phyloP scores from a whole-genome alignment of 2,888 invertebrate species.

The Caenorhabditis auriculariae region DNA sequence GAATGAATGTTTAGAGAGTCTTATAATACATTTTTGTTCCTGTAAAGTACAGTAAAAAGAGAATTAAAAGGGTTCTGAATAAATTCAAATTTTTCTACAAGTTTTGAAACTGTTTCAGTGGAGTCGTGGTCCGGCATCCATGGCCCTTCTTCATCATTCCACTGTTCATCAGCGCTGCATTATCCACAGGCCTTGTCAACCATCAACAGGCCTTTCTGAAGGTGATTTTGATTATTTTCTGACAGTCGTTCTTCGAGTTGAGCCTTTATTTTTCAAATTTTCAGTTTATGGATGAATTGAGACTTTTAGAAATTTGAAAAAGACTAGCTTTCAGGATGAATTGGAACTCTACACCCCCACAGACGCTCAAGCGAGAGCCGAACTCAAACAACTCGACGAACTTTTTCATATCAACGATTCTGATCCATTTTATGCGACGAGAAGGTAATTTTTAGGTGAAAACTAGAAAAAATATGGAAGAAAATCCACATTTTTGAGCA shows the following conservation, averaged over 20 bases:
- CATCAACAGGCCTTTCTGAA: constrained; percentile 57
- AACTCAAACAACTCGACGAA: constrained; percentile 50
- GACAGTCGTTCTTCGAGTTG: no score
- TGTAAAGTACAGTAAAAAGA: no score
- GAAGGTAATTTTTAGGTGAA: constrained; percentile 42
- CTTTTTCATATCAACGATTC: constrained; percentile 62
- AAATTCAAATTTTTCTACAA: no score
- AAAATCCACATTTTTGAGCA: not conserved
- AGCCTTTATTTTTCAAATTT: not conserved
- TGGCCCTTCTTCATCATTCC: constrained; percentile 58
- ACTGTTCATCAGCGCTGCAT: constrained; percentile 41
- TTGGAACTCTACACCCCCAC: constrained; percentile 62
- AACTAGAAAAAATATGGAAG: not conserved
- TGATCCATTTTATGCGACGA: constrained; percentile 60
- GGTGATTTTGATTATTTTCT: no score
- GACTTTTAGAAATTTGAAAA: not conserved
- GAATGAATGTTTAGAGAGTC: no score
- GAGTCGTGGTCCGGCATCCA: constrained; percentile 49
- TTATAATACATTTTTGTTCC: no score
- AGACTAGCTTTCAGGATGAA: constrained; percentile 39
- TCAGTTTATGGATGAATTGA: not conserved
- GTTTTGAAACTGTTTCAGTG: constrained; percentile 15
- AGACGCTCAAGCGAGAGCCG: constrained; percentile 56
- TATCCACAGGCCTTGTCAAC: constrained; percentile 52
- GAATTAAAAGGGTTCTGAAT: no score